Conservation (phyloP, 2,113 vertebrate species). For the Esox niger region DNA sequence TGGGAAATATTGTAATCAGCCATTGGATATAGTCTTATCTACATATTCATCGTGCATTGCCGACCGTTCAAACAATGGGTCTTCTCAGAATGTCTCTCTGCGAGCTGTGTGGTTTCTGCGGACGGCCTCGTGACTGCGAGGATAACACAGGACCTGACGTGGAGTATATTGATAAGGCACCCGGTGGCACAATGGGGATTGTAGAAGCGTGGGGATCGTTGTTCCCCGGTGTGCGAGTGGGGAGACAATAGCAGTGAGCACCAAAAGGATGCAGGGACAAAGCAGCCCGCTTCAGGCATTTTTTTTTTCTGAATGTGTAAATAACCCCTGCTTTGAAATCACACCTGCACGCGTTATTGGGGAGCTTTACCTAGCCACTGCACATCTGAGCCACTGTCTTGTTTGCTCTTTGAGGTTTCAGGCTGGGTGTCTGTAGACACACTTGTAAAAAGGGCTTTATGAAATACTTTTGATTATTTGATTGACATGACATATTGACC, state of each 20-base stretch:
- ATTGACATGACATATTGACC: conserved; percentile 1
- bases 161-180: conserved; percentile 21
- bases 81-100: not conserved
- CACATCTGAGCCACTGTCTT: too few relatives aligned
- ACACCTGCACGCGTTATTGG: conserved; percentile 41
- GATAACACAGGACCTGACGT: not conserved
- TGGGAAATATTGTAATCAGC: not conserved
- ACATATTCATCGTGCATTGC: not conserved
- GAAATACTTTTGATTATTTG: too few relatives aligned
- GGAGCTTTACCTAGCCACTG: too few relatives aligned
- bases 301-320: conserved; percentile 46
- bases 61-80: not conserved
- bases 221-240: not conserved
- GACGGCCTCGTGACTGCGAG: not conserved
- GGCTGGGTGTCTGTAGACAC: too few relatives aligned
- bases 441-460: too few relatives aligned
- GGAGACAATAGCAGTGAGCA: conserved; percentile 11
- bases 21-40: not conserved
- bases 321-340: conserved; percentile 40
- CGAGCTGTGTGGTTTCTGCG: not conserved
- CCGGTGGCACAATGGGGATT: conserved; percentile 8
- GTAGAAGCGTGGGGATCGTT: conserved; percentile 9
- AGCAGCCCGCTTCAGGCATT: not conserved
- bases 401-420: too few relatives aligned
- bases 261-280: conserved; percentile 23